Base-by-base conservation (phyloP, 2,113 vertebrate genomes). In the Cisticola juncidis region DNA sequence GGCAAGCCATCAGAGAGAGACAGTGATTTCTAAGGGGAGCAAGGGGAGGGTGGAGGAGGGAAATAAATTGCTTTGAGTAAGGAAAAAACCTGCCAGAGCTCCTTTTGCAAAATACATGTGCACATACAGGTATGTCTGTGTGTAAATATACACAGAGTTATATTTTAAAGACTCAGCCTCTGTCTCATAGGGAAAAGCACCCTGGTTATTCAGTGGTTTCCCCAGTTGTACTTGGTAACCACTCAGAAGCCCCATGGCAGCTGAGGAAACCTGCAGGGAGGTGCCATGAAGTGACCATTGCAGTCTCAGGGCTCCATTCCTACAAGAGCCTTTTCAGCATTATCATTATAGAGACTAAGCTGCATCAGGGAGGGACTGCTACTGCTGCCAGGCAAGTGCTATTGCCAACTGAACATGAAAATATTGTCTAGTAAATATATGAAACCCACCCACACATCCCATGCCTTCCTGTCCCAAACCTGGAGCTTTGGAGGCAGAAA, bases 81-180 rank as follows among this genome's bases (percentile, higher is more conserved):
- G 18, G 26, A 29, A 81, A 76, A 89, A 72, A 42, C 0, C 31
- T 50, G 14, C 24, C 10, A 7, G 45, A 62, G 12, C 33, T 88
- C 23, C 31, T 85, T 53, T 45, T 44, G 23, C 61, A 85, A 79
- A 87, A 35, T n/a, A 45, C 20, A 17, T 1, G 0, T 62, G 26
- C 12, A 15, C 0, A 0, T 5, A 3, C 9, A 3, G 15, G 12
- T n/a, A 11, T 24, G 22, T 0, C 0, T 68, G 21, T 24, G 14
- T 70, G 10, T 24, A 48, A 57, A 33, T 53, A 65, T 1, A 25
- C 9, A 29, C 5, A n/a, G 69, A 10, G 2, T 54, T 48, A 22
- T 6, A 12, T 69, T 77, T 40, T 53, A 57, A 86, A 79, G 51
- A 23, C n/a, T 58, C 42, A 50, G 11, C 11, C 16, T 77, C 44